phyloP scores from a whole-genome alignment of 2,797 vertebrate species.

The Rallus crepitans region DNA sequence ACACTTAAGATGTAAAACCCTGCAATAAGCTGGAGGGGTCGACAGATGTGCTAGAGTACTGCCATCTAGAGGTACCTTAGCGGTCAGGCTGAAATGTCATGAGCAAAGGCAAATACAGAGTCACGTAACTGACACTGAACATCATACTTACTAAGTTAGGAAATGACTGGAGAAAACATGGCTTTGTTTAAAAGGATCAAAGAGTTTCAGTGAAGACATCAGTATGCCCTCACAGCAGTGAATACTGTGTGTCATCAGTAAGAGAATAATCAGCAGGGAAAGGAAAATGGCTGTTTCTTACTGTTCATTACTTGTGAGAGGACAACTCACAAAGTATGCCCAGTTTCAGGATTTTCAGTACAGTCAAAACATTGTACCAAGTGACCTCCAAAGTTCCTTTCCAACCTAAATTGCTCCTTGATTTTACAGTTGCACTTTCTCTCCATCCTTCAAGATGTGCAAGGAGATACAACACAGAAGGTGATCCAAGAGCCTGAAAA shows the following conservation, averaged over 20 bases:
- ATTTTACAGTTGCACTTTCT: not conserved
- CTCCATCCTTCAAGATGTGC: not conserved
- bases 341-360: not conserved
- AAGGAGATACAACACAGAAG: not conserved
- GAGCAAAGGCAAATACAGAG: not conserved
- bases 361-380: not conserved
- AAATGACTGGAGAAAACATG: not conserved
- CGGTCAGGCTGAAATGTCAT: not conserved
- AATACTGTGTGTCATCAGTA: not conserved
- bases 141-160: too few species aligned
- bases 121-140: not conserved
- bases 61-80: too few species aligned
- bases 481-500: not conserved
- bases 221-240: not conserved
- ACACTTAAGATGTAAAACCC: not conserved
- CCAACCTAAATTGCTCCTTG: too few species aligned
- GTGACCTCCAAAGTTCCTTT: not conserved
- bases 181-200: not conserved
- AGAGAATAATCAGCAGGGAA: not conserved
- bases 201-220: not conserved
- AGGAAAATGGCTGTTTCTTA: not conserved
- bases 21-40: not conserved
- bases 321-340: not conserved
- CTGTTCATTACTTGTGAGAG: not conserved
- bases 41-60: not conserved